Evolutionary conservation across 2,797 vertebrate genomes (phyloP), one percentile per base, ranked within the genome.

Genomic region (Leuciscus waleckii): DNA sequence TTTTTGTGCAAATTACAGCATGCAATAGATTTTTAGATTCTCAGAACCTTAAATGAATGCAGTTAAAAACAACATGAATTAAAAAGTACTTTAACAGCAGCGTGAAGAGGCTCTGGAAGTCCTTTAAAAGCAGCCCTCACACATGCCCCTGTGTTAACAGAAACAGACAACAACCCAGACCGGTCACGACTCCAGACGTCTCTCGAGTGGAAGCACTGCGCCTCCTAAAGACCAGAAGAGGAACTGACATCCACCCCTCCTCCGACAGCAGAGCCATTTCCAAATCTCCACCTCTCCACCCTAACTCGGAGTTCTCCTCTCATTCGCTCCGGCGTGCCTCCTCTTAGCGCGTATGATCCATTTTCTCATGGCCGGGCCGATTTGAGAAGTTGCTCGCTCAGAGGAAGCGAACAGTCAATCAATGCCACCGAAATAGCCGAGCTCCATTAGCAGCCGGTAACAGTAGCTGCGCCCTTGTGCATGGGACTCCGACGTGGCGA

Each of bases 381-480:
- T 95, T 94, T 95, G 93, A 94, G 93, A 95, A 95, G 93, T 95
- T 93, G 93, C 92, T 94, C 89, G 89, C 93, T 95, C 95, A 94
- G 94, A 94, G 94, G 92, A 95, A 95, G 94, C 94, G 93, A 94
- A 94, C 94, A 95, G 95, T 96, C 94, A 95, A 95, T 96, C 95
- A 95, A 95, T 96, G 95, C 93, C 93, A 95, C 95, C 93, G 95
- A 96, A 96, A 95, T 95, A 96, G 93, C 94, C 91, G 89, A 92
- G 92, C 94, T 95, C 95, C 95, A 96, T 95, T 96, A 96, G 94
- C 92, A 94, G 93, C 87, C 89, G 89, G 95, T 95, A 96, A 96
- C 94, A 93, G 93, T 94, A 96, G 94, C 94, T 94, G 91, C 94
- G 94, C 91, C 95, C 95, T 96, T 95, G 94, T 93, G 93, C 93